These are phyloP conservation scores for Magallana ariakensis DNA, from an alignment of 1,140 invertebrate genomes.

Conservation along the genomic window DNA sequence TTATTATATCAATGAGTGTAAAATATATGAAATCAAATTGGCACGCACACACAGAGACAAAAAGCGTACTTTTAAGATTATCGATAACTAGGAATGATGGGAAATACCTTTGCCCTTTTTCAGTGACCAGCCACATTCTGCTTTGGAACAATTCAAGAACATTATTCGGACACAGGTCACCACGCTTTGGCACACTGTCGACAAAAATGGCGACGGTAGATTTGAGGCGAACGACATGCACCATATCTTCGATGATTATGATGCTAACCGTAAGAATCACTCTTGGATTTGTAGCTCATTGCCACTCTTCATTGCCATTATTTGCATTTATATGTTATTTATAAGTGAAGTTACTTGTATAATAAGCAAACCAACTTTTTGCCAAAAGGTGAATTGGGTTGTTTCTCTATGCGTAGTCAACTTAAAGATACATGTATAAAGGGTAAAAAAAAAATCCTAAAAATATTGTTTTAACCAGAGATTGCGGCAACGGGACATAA, in stretches of 20 bases:
- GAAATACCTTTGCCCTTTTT: background rate
- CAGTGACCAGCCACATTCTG: background rate
- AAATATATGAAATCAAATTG: no score
- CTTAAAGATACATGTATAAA: no score
- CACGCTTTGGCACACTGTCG: slow-evolving; percentile 41
- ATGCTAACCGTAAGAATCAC: slow-evolving; percentile 11
- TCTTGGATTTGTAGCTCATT: no score
- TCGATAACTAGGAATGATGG: no score
- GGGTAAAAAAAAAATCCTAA: no score
- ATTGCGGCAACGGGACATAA: no score
- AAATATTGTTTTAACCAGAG: no score
- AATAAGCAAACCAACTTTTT: no score
- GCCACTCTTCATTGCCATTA: background rate
- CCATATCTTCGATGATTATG: slow-evolving; percentile 42
- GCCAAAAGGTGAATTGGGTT: background rate
- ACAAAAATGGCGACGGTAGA: slow-evolving; percentile 34
- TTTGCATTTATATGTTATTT: background rate
- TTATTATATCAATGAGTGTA: no score
- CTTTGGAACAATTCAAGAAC: slow-evolving; percentile 16
- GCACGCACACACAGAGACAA: no score
- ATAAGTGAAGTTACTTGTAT: no score
- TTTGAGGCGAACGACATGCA: slow-evolving; percentile 40
- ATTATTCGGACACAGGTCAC: slow-evolving; percentile 26
- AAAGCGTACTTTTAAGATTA: no score
- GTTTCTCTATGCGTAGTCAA: background rate